Conservation (phyloP, 1,140 invertebrate genomes). For the Ruditapes philippinarum region DNA sequence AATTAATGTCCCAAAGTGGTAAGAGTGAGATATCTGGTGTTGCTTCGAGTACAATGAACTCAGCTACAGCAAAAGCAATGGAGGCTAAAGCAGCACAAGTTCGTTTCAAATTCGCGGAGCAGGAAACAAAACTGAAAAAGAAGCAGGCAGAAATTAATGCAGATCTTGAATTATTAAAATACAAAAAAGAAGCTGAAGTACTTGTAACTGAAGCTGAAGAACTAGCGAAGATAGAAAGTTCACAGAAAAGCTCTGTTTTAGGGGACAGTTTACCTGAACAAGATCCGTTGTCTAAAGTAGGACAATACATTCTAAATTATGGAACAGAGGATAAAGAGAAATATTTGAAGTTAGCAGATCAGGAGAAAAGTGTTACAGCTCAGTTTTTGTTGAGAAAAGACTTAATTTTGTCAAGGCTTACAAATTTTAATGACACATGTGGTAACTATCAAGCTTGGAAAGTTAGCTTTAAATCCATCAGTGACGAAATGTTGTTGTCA, state of each 20-base stretch:
- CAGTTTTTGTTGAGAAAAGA: slow-evolving; percentile 29
- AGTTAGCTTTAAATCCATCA: background rate
- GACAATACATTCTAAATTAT: background rate
- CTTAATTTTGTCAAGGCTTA: slow-evolving; percentile 28
- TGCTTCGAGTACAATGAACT: background rate
- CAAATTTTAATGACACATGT: slow-evolving; percentile 14
- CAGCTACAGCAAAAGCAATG: background rate
- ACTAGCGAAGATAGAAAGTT: slow-evolving; percentile 1
- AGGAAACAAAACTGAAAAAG: slow-evolving; percentile 27
- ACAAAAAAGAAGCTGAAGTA: slow-evolving; percentile 24
- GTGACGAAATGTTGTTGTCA: background rate
- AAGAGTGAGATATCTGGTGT: background rate
- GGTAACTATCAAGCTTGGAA: slow-evolving; percentile 38
- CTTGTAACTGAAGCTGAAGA: slow-evolving; percentile 17
- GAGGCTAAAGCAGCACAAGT: slow-evolving; percentile 13
- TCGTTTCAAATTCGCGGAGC: slow-evolving; percentile 1
- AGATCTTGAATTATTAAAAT: slow-evolving; percentile 30
- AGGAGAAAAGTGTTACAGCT: background rate
- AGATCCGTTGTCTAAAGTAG: background rate
- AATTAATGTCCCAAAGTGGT: background rate
- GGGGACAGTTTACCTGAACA: background rate
- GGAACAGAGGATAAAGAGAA: background rate
- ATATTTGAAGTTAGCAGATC: background rate
- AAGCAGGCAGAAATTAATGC: slow-evolving; percentile 22
- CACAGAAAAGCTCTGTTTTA: background rate